Evolutionary conservation across 2,113 vertebrate species (phyloP).

Genomic region (Seriola quinqueradiata): DNA sequence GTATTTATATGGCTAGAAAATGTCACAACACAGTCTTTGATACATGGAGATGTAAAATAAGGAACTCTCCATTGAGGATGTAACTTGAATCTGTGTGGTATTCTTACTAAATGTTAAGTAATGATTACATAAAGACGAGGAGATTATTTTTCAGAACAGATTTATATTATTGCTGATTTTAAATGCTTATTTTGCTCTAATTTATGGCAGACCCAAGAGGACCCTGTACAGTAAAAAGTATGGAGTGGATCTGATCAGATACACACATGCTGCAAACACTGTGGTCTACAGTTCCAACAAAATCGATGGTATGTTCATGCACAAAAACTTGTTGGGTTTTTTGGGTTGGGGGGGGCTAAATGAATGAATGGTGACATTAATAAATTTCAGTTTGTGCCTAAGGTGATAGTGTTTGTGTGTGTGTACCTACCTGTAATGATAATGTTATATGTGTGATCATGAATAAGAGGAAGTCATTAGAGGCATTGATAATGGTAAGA

Average conservation of each 20-base stretch:
- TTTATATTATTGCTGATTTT: not conserved
- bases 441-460: not conserved
- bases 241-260: slow-evolving; percentile 98
- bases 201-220: slow-evolving; percentile 91
- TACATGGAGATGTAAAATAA: not conserved
- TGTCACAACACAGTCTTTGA: not conserved
- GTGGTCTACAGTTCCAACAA: slow-evolving; percentile 99
- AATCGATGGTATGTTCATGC: slow-evolving; percentile 93
- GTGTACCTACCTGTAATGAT: not conserved
- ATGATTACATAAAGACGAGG: too few species aligned
- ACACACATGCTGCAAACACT: slow-evolving; percentile 98
- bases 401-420: not conserved
- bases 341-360: too few species aligned
- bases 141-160: not conserved
- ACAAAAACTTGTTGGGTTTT: not conserved
- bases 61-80: not conserved
- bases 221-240: slow-evolving; percentile 99
- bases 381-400: not conserved
- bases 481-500: too few species aligned
- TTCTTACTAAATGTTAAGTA: too few species aligned
- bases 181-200: not conserved
- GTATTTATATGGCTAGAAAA: not conserved
- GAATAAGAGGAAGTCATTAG: not conserved
- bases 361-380: not conserved
- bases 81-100: not conserved